Conservation (phyloP, 2,888 invertebrate species). For the Cosmia pyralina region DNA sequence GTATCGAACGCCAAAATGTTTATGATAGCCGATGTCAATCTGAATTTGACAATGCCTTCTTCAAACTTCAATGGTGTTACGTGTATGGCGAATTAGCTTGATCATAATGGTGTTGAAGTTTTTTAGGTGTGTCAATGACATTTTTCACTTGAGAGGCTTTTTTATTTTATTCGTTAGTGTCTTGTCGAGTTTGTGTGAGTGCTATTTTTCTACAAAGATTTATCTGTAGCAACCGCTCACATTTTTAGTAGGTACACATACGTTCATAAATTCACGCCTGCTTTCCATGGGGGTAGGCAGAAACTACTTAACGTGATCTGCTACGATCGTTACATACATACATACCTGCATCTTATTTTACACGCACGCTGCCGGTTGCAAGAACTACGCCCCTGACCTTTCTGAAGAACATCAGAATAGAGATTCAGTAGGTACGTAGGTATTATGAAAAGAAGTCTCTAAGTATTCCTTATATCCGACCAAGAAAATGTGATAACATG, state of each 20-base stretch:
- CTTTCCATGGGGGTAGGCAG: too few relatives aligned
- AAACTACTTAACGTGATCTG: too few relatives aligned
- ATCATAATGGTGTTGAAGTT: conserved; percentile 66
- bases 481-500: not conserved
- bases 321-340: too few relatives aligned
- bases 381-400: not conserved
- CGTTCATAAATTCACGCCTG: too few relatives aligned
- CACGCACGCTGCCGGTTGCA: too few relatives aligned
- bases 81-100: conserved; percentile 70
- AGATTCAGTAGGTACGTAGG: not conserved
- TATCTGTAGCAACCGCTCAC: not conserved
- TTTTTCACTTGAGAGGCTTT: conserved; percentile 49
- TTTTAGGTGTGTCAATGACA: conserved; percentile 75
- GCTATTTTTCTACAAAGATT: conserved; percentile 30
- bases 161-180: conserved; percentile 1
- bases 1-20: conserved; percentile 55
- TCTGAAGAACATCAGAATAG: not conserved
- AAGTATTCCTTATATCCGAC: not conserved
- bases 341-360: too few relatives aligned
- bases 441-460: not conserved
- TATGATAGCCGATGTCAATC: conserved; percentile 48
- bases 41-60: conserved; percentile 42
- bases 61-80: conserved; percentile 41
- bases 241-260: not conserved
- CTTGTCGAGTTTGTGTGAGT: conserved; percentile 9